Evolutionary conservation across 2,888 invertebrate genomes (phyloP).

Genomic region (Gortyna flavago): DNA sequence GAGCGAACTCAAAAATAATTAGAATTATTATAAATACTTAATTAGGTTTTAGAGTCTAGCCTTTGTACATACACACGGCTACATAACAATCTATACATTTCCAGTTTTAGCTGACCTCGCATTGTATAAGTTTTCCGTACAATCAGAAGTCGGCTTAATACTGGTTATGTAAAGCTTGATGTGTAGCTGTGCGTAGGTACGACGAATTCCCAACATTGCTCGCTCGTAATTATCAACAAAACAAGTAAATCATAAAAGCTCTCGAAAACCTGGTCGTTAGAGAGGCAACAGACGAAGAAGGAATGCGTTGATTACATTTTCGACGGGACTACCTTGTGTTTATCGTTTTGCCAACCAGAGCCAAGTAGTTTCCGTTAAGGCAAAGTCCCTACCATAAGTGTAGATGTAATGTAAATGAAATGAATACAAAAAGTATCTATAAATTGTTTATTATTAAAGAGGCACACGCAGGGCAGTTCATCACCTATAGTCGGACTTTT

Average conservation of each 20-base stretch:
- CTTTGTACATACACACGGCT: too few relatives aligned
- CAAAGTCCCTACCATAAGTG: too few relatives aligned
- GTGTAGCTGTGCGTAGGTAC: too few relatives aligned
- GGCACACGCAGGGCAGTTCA: constrained; percentile 66
- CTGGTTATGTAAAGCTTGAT: too few relatives aligned
- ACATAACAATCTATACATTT: too few relatives aligned
- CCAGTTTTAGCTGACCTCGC: too few relatives aligned
- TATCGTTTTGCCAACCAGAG: neutral
- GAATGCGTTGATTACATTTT: neutral
- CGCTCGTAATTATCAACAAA: neutral
- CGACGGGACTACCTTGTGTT: neutral
- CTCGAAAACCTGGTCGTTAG: neutral
- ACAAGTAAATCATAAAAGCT: neutral
- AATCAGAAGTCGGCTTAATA: too few relatives aligned
- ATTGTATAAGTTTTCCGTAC: too few relatives aligned
- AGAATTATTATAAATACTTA: too few relatives aligned
- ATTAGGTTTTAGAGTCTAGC: neutral
- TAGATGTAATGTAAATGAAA: neutral
- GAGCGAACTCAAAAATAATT: neutral
- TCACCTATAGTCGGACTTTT: too few relatives aligned
- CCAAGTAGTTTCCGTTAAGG: neutral
- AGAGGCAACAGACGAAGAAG: neutral
- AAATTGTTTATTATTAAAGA: constrained; percentile 60
- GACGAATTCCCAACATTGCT: neutral
- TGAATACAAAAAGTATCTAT: constrained; percentile 21